phyloP scores from a whole-genome alignment of 2,113 vertebrate genomes.

The Formicarius rufipectus region DNA sequence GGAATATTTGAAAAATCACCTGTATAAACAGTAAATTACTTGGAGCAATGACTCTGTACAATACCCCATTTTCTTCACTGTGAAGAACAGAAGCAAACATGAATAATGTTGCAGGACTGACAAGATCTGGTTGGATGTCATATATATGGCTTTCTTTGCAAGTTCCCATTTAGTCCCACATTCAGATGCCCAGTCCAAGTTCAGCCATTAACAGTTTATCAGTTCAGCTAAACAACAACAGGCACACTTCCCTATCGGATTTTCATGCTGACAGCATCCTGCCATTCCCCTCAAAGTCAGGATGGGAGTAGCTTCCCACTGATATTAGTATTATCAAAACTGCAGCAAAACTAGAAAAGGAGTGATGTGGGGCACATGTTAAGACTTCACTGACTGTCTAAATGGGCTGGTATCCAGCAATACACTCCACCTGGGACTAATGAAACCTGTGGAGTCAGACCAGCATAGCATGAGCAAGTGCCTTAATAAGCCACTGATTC shows the following conservation, averaged over 20 bases:
- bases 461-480: neutral
- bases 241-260: neutral
- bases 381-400: neutral
- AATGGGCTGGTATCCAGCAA: neutral
- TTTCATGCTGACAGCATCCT: neutral
- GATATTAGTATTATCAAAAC: neutral
- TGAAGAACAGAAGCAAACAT: neutral
- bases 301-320: neutral
- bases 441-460: neutral
- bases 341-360: neutral
- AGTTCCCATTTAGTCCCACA: neutral
- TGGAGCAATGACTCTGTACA: neutral
- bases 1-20: neutral
- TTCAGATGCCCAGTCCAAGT: neutral
- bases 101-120: neutral
- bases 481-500: neutral
- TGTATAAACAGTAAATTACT: neutral
- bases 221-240: neutral
- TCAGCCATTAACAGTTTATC: neutral
- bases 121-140: neutral
- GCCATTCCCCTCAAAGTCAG: neutral
- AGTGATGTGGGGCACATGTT: accelerated
- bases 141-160: neutral
- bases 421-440: neutral
- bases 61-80: neutral